phyloP scores from a whole-genome alignment of 2,888 invertebrate species.

The Cheilosia soror region DNA sequence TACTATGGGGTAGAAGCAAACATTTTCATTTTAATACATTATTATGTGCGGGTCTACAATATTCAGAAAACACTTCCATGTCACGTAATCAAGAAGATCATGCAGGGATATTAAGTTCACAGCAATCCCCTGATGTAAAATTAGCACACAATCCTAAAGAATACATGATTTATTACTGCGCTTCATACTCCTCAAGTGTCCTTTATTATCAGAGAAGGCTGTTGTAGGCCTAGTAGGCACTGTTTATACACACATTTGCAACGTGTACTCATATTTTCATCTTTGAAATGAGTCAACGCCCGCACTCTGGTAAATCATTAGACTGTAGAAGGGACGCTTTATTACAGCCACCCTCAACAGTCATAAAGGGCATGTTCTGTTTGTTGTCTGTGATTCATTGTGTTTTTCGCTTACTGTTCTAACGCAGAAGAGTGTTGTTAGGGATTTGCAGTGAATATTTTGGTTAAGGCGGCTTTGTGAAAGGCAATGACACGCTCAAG shows the following conservation, averaged over 20 bases:
- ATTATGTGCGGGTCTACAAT: too few relatives aligned
- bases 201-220: neutral
- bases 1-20: too few relatives aligned
- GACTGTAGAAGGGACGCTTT: conserved; percentile 10
- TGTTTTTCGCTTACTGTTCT: conserved; percentile 2
- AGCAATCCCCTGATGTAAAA: too few relatives aligned
- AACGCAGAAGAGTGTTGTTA: conserved; percentile 2
- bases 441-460: neutral
- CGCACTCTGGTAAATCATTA: conserved; percentile 13
- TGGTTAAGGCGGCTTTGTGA: neutral
- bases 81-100: too few relatives aligned
- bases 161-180: too few relatives aligned
- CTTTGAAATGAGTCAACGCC: conserved; percentile 28
- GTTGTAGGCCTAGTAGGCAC: neutral
- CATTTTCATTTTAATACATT: too few relatives aligned
- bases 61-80: too few relatives aligned
- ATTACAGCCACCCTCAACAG: conserved; percentile 1
- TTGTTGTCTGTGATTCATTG: conserved; percentile 14
- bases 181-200: neutral
- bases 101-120: too few relatives aligned
- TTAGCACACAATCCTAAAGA: too few relatives aligned
- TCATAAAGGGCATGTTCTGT: neutral
- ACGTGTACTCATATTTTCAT: neutral
- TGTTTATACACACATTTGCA: neutral
- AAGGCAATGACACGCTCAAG: neutral